Conservation (phyloP, 2,797 vertebrate genomes). For the Scomberomorus guttatus region DNA sequence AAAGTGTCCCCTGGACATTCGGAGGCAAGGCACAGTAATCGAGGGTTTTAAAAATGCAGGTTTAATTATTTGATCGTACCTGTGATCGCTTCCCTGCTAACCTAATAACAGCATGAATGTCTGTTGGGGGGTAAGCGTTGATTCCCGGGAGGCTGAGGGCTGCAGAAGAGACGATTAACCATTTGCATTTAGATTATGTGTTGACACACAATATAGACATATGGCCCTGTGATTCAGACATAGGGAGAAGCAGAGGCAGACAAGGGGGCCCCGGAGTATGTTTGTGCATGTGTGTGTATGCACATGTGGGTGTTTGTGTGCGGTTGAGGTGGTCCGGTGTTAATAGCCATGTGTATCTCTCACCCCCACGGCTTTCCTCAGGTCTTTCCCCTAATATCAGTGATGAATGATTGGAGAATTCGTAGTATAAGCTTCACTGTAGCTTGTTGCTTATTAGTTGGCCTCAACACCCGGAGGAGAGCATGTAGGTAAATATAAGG, state of each 20-base stretch:
- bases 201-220: conserved; percentile 61
- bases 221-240: conserved; percentile 45
- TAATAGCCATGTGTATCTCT: conserved; percentile 58
- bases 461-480: conserved; percentile 62
- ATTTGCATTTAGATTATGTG: conserved; percentile 85
- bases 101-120: conserved; percentile 57
- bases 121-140: conserved; percentile 18
- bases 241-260: conserved; percentile 14
- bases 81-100: conserved; percentile 54
- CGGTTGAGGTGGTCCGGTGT: conserved; percentile 48
- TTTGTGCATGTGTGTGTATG: conserved; percentile 18
- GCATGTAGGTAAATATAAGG: conserved; percentile 66
- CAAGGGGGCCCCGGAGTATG: not conserved
- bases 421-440: conserved; percentile 48
- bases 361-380: conserved; percentile 46
- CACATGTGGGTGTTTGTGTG: conserved; percentile 31
- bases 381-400: conserved; percentile 50
- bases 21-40: not conserved
- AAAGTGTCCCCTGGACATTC: conserved; percentile 33
- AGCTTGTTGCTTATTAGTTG: conserved; percentile 75
- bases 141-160: conserved; percentile 58
- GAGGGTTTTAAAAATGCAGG: conserved; percentile 44
- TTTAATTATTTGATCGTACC: conserved; percentile 74
- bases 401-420: conserved; percentile 61
- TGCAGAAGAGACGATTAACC: conserved; percentile 63